These are phyloP conservation scores for Trimorus sp. DNA, from an alignment of 2,888 invertebrate genomes.

Conservation along the genomic window DNA sequence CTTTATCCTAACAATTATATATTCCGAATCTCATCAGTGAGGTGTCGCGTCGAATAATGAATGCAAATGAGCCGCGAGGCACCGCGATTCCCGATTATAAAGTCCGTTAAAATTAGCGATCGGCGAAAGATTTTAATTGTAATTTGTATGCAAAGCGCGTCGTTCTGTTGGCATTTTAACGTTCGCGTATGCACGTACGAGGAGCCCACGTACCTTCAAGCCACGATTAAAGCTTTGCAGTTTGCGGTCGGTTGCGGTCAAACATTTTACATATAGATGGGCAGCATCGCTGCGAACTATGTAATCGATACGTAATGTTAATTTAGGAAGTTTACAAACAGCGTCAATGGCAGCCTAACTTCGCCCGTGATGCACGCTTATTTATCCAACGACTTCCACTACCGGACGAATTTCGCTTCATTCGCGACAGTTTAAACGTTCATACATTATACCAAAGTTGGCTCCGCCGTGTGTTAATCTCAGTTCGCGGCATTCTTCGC, in stretches of 20 bases:
- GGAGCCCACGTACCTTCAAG: conserved; percentile 46
- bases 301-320: conserved; percentile 54
- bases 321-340: conserved; percentile 49
- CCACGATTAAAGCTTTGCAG: conserved; percentile 63
- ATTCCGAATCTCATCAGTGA: conserved; percentile 56
- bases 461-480: background rate
- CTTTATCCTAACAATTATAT: conserved; percentile 55
- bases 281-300: conserved; percentile 35
- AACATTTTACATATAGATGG: conserved; percentile 62
- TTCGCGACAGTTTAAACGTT: background rate
- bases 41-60: conserved; percentile 52
- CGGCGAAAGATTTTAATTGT: conserved; percentile 61
- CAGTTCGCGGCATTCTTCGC: background rate
- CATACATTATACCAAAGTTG: background rate
- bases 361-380: background rate
- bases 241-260: conserved; percentile 57
- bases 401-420: conserved; percentile 9
- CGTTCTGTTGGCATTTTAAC: conserved; percentile 48
- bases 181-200: conserved; percentile 46
- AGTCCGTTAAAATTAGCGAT: conserved; percentile 58
- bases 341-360: conserved; percentile 24
- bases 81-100: conserved; percentile 62
- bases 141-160: conserved; percentile 62
- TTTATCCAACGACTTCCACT: conserved; percentile 10
- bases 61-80: conserved; percentile 50